These are phyloP conservation scores for Lasioglossum leucozonium DNA, from an alignment of 2,888 invertebrate species.

Conservation along the genomic window DNA sequence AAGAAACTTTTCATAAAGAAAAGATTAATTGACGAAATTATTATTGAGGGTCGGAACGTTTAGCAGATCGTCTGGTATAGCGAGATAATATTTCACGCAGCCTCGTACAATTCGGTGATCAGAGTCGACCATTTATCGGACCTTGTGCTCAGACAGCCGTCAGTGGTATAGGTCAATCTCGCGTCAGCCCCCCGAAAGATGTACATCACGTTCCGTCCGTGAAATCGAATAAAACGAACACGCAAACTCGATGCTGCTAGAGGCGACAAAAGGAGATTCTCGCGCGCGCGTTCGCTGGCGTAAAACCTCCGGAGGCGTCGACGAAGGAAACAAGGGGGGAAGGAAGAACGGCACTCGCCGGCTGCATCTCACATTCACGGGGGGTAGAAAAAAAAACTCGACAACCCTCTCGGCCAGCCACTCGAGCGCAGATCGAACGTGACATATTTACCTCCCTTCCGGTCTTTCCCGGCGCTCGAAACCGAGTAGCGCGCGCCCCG, in stretches of 20 bases:
- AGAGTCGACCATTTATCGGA: neutral
- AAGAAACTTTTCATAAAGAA: no score
- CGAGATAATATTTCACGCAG: no score
- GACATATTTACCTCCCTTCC: slow-evolving; percentile 57
- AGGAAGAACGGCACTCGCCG: slow-evolving; percentile 9
- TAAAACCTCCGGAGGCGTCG: neutral
- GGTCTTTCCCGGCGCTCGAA: slow-evolving; percentile 38
- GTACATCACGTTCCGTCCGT: neutral
- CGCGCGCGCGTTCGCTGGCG: neutral
- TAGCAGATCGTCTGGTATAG: no score
- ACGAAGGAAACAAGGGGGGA: slow-evolving; percentile 11
- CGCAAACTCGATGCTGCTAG: neutral
- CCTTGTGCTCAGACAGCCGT: neutral
- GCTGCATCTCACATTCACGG: slow-evolving; percentile 15
- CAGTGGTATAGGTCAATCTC: neutral
- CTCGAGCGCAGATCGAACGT: slow-evolving; percentile 53
- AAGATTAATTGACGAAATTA: no score
- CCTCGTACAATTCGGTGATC: no score
- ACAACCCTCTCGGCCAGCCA: slow-evolving; percentile 40
- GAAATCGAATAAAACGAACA: neutral
- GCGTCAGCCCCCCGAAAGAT: neutral
- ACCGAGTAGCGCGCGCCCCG: slow-evolving; percentile 29
- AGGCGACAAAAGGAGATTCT: neutral
- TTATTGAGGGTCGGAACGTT: no score
- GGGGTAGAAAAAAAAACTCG: slow-evolving; percentile 1